Evolutionary conservation across 2,113 vertebrate species (phyloP), one percentile per base, ranked within the genome.

Genomic region (Scopus umbretta): DNA sequence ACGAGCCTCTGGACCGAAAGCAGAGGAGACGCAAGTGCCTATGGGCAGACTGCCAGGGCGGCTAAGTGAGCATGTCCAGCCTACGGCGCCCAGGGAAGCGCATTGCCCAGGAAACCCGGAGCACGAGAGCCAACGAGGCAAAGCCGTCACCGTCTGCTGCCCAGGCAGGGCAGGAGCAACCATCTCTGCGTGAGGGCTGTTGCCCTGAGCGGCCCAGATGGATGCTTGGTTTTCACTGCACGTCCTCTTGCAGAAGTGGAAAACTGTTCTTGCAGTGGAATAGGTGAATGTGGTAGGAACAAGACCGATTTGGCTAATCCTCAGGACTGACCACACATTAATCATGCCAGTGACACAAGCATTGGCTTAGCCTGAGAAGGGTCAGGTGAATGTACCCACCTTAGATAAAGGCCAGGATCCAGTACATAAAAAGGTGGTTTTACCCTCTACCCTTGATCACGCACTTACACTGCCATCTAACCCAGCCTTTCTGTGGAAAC

Each of bases 1-100:
- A 52, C 0, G 2, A 85, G 63, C 16, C 47, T 40, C 75, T 61
- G 36, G 13, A 22, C 14, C 0, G 5, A 38, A 34, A 75, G 66
- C 62, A 70, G 59, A 62, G 50, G 61, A 36, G 62, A 32, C 2
- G 1, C 1, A 3, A 59, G 50, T 20, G 38, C 21, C 80, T 36
- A 1, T 5, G 16, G 52, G 42, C 62, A 80, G 79, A 9, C 16
- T 52, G 50, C 67, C 68, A 63, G 72, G 23, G 52, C 68, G 61
- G 65, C 50, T 21, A 1, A 71, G 53, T 4, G 52, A 82, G 32
- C 59, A 2, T 3, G 32, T 43, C 80, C 88, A 85, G 76, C 50
- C 27, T 20, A 0, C 0, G 4, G 72, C 2, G 9, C 71, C 8
- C 12, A 42, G 16, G 45, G 34, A 52, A 32, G n/a, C 0, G 0